Evolutionary conservation across 92 coral and sea anemone genomes (phyloP), one percentile per base, ranked within the genome.

Genomic region (Parazoanthus atlanticus): DNA sequence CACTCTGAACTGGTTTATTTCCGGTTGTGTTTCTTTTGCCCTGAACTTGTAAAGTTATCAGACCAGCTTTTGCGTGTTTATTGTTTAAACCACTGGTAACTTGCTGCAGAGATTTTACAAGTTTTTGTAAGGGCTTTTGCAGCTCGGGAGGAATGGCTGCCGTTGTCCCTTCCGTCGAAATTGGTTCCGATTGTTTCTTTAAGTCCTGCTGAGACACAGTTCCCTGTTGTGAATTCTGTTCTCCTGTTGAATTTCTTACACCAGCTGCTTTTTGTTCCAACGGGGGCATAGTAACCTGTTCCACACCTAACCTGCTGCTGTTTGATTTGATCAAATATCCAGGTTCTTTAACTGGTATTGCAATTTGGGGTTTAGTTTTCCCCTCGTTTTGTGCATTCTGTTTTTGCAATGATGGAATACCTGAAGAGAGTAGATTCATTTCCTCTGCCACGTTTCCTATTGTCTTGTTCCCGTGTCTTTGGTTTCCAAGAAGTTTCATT

Each of bases 111-210:
- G 74, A 43, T 16, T 46, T 71, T 47, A 70, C 78, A 69, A 84
- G 78, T n/a, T 84, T 74, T 71, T 70, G n/a, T 70, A 84, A 43
- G 43, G 71, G 70, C 23, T 47, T 84, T 46, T 43, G 78, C 66
- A 69, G 66, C 32, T 84, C 87, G n/a, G 79, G 61, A 9, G 87
- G 16, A 43, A 72, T 23, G 23, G 11, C 16, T 23, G 11, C 29
- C 19, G n/a, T 84, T 26, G 65, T 5, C n/a, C 12, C 54, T 34
- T 30, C 58, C 43, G 15, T 25, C 30, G n/a, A 8, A 17, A 25
- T 46, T 19, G 7, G 29, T 69, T 43, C 52, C 5, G 77, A 25
- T 84, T 41, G 86, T 40, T 67, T 83, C 29, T 66, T 71, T 8
- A 83, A 47, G 34, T 28, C n/a, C 38, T 3, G 40, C 2, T 84